Evolutionary conservation across 2,797 vertebrate genomes (phyloP).

Genomic region (Champsocephalus esox): DNA sequence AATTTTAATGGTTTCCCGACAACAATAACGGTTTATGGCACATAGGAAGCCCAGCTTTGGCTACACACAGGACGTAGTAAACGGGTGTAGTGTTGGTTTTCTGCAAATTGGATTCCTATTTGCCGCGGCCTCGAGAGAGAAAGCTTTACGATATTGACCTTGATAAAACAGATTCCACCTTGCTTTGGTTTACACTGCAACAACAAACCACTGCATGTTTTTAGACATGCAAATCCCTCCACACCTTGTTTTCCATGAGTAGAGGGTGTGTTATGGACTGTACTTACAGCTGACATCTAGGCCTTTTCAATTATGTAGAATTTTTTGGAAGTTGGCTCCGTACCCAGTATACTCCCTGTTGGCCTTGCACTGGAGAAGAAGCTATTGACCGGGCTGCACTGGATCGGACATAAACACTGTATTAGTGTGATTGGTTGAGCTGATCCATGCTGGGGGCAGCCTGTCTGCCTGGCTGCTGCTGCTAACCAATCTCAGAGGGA

Average conservation of each 20-base stretch:
- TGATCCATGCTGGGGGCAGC: constrained; percentile 74
- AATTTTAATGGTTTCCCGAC: neutral
- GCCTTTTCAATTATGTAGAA: constrained; percentile 43
- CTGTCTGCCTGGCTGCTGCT: constrained; percentile 73
- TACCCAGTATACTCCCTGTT: constrained; percentile 51
- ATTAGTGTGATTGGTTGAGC: constrained; percentile 82
- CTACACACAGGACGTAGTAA: constrained; percentile 17
- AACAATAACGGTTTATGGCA: neutral
- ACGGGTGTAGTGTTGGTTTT: constrained; percentile 28
- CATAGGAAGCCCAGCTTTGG: neutral
- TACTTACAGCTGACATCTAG: constrained; percentile 23
- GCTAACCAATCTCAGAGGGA: constrained; percentile 78
- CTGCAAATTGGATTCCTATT: constrained; percentile 51
- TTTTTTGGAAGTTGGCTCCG: constrained; percentile 36
- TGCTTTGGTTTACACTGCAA: constrained; percentile 5
- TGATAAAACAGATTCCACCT: constrained; percentile 38
- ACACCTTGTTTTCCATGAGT: constrained; percentile 14
- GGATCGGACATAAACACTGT: constrained; percentile 80
- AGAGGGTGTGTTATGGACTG: constrained; percentile 17
- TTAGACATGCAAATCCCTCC: constrained; percentile 1
- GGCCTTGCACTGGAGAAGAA: constrained; percentile 52
- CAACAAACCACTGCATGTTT: neutral
- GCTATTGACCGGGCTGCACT: constrained; percentile 66
- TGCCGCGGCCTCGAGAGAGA: constrained; percentile 29
- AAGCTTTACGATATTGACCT: constrained; percentile 35